These are phyloP conservation scores for Heteronetta atricapilla DNA, from an alignment of 2,113 vertebrate genomes.

Conservation along the genomic window DNA sequence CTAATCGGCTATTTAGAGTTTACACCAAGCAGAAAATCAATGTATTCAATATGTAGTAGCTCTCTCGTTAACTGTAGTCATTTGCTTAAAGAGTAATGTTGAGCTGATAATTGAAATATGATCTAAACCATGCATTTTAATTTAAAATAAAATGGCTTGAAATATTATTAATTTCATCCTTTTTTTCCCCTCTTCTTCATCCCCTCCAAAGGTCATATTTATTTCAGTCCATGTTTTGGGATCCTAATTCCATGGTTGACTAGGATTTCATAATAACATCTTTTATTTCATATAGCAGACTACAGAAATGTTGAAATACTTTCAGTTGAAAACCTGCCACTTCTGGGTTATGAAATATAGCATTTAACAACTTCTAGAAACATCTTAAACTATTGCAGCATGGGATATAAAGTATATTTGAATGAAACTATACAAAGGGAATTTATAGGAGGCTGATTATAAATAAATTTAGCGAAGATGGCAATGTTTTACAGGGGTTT, in stretches of 20 bases:
- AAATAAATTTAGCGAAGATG: not conserved
- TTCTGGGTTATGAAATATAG: not conserved
- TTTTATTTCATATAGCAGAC: not conserved
- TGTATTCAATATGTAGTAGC: conserved; percentile 81
- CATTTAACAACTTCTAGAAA: not conserved
- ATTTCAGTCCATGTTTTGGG: conserved; percentile 33
- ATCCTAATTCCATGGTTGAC: conserved; percentile 38
- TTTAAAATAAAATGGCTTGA: conserved; percentile 76
- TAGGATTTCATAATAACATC: conserved; percentile 46
- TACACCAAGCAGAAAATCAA: conserved; percentile 84
- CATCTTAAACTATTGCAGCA: not conserved
- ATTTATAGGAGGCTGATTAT: not conserved
- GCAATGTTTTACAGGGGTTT: fast-evolving
- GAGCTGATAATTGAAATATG: conserved; percentile 84
- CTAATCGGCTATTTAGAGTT: conserved; percentile 83
- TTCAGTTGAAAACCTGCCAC: not conserved
- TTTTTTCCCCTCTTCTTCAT: not conserved
- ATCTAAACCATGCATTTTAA: conserved; percentile 78
- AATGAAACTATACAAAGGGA: not conserved
- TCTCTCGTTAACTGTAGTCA: conserved; percentile 81
- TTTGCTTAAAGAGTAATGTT: conserved; percentile 83
- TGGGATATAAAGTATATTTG: not conserved
- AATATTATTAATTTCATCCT: conserved; percentile 75
- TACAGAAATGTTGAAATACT: conserved; percentile 14
- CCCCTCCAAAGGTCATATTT: conserved; percentile 52